Conservation (phyloP, 2,113 vertebrate genomes). For the Accipiter virgatus region DNA sequence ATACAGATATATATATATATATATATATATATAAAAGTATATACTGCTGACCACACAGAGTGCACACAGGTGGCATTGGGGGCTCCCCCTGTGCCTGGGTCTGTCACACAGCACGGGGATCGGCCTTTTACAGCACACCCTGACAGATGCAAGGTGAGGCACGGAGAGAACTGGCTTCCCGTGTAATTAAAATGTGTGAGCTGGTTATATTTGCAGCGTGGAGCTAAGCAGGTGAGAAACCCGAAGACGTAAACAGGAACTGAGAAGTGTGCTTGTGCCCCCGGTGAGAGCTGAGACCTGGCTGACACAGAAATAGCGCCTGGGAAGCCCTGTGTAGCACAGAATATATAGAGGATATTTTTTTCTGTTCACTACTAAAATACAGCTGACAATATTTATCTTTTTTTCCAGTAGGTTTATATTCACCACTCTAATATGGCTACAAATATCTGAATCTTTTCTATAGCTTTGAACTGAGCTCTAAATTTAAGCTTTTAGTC, state of each 20-base stretch:
- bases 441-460: neutral
- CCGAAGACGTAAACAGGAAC: neutral
- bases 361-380: neutral
- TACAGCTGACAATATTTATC: neutral
- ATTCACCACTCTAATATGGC: neutral
- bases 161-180: neutral
- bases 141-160: neutral
- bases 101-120: rapidly evolving
- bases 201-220: neutral
- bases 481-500: neutral
- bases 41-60: neutral
- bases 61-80: rapidly evolving
- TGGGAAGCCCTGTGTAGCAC: neutral
- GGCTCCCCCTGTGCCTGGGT: rapidly evolving
- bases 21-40: rapidly evolving
- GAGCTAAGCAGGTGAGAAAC: neutral
- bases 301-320: neutral
- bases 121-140: neutral
- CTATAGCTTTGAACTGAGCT: neutral
- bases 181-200: neutral
- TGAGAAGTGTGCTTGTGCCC: neutral
- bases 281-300: neutral
- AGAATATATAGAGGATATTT: neutral
- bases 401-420: neutral
- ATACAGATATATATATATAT: rapidly evolving